A percentile compares a stretch with the other conserved stretches of the same genome.
These are phyloP conservation scores for Euplagia quadripunctaria DNA, from an alignment of 2,888 invertebrate genomes.

Conservation along the genomic window DNA sequence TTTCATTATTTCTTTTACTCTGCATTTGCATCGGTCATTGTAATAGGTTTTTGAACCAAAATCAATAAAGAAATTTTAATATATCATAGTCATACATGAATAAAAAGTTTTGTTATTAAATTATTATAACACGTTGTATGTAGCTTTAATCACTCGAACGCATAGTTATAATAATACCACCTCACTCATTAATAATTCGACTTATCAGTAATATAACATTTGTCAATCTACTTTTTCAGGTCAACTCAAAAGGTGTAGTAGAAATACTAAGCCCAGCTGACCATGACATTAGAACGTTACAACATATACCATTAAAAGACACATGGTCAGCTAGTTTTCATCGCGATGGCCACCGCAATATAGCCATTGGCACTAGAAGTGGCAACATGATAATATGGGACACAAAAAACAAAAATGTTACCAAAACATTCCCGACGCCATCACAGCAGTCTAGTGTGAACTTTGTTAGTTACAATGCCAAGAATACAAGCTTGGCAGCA, in stretches of 20 bases:
- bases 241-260: constrained; percentile 78
- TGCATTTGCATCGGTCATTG: no score
- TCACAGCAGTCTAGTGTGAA: constrained; percentile 75
- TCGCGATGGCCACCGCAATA: constrained; percentile 79
- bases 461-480: constrained; percentile 80
- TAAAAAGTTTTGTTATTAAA: no score
- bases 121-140: no score
- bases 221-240: constrained; percentile 64
- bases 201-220: neutral
- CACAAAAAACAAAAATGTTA: constrained; percentile 80
- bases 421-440: constrained; percentile 79
- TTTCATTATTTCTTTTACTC: no score
- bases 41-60: no score
- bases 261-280: constrained; percentile 81
- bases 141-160: no score
- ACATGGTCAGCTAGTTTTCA: constrained; percentile 83
- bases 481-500: constrained; percentile 82
- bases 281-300: constrained; percentile 78
- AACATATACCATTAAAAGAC: constrained; percentile 80
- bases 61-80: no score
- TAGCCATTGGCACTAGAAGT: constrained; percentile 80
- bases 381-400: constrained; percentile 85
- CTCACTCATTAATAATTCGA: neutral
- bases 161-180: neutral
- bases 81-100: no score